Evolutionary conservation across 1,140 invertebrate genomes (phyloP).

Genomic region (Scaptomyza hsui): DNA sequence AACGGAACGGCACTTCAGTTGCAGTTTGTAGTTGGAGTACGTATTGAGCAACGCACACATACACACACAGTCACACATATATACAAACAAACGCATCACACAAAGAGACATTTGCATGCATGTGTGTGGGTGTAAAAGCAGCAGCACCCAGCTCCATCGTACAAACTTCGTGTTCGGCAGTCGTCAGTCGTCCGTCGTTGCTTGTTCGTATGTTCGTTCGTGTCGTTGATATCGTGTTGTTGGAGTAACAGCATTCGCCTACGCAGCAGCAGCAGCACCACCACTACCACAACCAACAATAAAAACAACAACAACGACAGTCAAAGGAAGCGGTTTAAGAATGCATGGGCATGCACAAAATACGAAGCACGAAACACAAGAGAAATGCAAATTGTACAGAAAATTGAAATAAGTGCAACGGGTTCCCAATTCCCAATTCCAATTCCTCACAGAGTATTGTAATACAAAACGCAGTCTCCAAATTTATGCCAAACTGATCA

Average conservation of each 20-base stretch:
- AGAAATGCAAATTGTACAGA: slow-evolving; percentile 57
- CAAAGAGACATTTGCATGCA: slow-evolving; percentile 54
- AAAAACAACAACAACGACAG: slow-evolving; percentile 15
- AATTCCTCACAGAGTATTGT: slow-evolving; percentile 23
- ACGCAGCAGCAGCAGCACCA: slow-evolving; percentile 49
- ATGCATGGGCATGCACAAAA: slow-evolving; percentile 53
- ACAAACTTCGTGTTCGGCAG: slow-evolving; percentile 55
- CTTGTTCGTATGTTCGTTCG: slow-evolving; percentile 24
- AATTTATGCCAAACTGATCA: slow-evolving; percentile 56
- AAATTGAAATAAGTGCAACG: slow-evolving; percentile 44
- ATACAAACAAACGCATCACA: slow-evolving; percentile 40
- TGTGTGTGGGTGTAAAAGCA: slow-evolving; percentile 59
- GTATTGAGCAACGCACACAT: slow-evolving; percentile 25
- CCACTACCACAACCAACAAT: slow-evolving; percentile 29
- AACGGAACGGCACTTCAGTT: slow-evolving; percentile 56
- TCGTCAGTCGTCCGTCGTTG: slow-evolving; percentile 31
- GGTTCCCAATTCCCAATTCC: slow-evolving; percentile 33
- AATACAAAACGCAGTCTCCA: slow-evolving; percentile 48
- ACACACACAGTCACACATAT: not conserved
- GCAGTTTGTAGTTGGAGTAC: slow-evolving; percentile 62
- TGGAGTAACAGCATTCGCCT: slow-evolving; percentile 62
- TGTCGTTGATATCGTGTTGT: slow-evolving; percentile 12
- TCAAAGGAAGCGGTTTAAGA: slow-evolving; percentile 53
- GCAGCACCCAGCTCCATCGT: slow-evolving; percentile 46
- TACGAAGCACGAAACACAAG: slow-evolving; percentile 31